Base-by-base conservation (phyloP, 2,797 vertebrate genomes). In the Schizothorax lantsangensis region DNA sequence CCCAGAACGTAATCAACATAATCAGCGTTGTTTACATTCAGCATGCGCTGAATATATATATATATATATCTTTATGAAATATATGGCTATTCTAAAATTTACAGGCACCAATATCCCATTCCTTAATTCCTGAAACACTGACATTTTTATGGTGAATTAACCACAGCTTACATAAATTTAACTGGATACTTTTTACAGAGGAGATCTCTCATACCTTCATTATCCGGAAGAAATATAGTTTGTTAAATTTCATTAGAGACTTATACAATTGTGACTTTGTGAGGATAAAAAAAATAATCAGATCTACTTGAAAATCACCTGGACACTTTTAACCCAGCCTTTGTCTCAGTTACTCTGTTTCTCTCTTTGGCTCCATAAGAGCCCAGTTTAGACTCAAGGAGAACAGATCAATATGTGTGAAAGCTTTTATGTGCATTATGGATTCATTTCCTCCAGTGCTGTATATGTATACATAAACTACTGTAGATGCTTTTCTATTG, bases 361-460 rank as follows among this genome's bases (percentile, higher is more conserved):
- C 69, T 83, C 52, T 47, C 23, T 83, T 74, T 62, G 43, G 52
- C 69, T 83, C n/a, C 69, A 74, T 62, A 47, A n/a, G 38, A 45
- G 40, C 81, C 17, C 69, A 74, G 15, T 74, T 83, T 83, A 62
- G 54, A 74, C 54, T 83, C 19, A 33, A 83, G 68, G 47, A 73
- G 71, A 83, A 62, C 54, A 43, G 57, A 83, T 74, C 40, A 62
- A 83, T 74, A 74, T 36, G 11, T 47, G 40, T 47, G 26, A 74
- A 79, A 62, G 77, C 77, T 59, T 79, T 79, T 43, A 79, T 62
- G 82, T 83, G 81, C 81, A 83, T 83, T 62, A 74, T 73, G 40
- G 82, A 62, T 83, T 59, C 52, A 59, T 73, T 2, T 73, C 69
- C 69, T 59, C 49, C 38, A 74, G 40, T 23, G 71, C 68, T 73